These are phyloP conservation scores for Zeuzera pyrina DNA, from an alignment of 2,888 invertebrate genomes.

Conservation along the genomic window DNA sequence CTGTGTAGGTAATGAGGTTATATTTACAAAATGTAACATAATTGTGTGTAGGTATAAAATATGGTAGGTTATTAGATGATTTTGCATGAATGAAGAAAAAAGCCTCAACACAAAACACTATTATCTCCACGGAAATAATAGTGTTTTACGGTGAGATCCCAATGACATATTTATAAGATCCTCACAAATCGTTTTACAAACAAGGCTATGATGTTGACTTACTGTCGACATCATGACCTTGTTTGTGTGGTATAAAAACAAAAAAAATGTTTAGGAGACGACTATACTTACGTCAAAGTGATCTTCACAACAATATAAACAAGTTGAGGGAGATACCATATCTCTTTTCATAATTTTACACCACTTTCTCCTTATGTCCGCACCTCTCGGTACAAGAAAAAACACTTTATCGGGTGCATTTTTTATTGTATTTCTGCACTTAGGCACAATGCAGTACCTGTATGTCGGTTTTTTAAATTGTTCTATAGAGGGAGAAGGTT, in stretches of 20 bases:
- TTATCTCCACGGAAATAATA: too few species aligned
- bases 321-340: not conserved
- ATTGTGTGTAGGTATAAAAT: too few species aligned
- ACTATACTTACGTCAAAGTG: not conserved
- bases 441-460: not conserved
- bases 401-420: not conserved
- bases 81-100: too few species aligned
- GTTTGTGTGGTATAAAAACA: not conserved
- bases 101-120: too few species aligned
- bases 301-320: not conserved
- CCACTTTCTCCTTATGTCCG: not conserved
- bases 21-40: too few species aligned
- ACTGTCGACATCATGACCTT: not conserved
- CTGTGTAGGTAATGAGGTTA: not conserved
- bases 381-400: not conserved
- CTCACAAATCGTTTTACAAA: too few species aligned
- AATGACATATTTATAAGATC: too few species aligned
- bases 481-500: too few species aligned
- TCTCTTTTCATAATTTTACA: not conserved
- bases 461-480: not conserved
- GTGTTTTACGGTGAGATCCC: too few species aligned
- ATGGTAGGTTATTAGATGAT: too few species aligned
- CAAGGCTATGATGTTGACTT: too few species aligned
- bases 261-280: too few species aligned
- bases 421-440: not conserved